Evolutionary conservation across 2,888 invertebrate genomes (phyloP).

Genomic region (Lymantria dispar): DNA sequence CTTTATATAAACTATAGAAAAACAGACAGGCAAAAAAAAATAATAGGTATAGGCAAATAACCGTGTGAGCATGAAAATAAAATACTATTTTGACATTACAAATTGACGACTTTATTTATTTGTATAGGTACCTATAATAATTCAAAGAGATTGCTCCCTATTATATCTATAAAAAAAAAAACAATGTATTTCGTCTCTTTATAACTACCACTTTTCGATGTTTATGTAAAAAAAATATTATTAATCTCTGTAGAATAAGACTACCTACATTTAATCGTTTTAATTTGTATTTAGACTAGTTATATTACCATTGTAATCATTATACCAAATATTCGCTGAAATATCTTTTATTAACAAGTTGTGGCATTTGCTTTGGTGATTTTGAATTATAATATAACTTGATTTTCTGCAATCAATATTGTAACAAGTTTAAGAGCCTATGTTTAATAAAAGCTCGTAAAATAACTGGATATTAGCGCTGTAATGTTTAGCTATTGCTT

Average conservation of each 20-base stretch:
- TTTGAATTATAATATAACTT: conserved; percentile 14
- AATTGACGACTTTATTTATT: too few relatives aligned
- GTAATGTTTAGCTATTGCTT: neutral
- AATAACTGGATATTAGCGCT: neutral
- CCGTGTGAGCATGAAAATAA: too few relatives aligned
- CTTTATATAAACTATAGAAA: too few relatives aligned
- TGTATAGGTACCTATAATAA: too few relatives aligned
- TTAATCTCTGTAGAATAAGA: conserved; percentile 17
- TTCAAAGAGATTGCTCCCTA: too few relatives aligned
- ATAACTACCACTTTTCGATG: conserved; percentile 6
- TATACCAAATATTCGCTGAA: conserved; percentile 47
- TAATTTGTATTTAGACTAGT: conserved; percentile 31
- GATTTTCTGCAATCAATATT: neutral
- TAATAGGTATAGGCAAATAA: too few relatives aligned
- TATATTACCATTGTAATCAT: conserved; percentile 27
- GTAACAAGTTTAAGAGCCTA: neutral
- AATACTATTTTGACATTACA: too few relatives aligned
- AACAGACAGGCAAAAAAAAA: too few relatives aligned
- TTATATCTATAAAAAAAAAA: too few relatives aligned
- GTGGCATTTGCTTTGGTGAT: conserved; percentile 39
- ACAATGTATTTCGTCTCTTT: neutral
- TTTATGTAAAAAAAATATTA: conserved; percentile 25
- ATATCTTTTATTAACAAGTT: conserved; percentile 33
- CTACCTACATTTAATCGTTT: conserved; percentile 15
- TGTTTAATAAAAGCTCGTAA: neutral